These are phyloP conservation scores for Dynastes hyllus DNA, from an alignment of 2,888 invertebrate genomes.

Conservation along the genomic window DNA sequence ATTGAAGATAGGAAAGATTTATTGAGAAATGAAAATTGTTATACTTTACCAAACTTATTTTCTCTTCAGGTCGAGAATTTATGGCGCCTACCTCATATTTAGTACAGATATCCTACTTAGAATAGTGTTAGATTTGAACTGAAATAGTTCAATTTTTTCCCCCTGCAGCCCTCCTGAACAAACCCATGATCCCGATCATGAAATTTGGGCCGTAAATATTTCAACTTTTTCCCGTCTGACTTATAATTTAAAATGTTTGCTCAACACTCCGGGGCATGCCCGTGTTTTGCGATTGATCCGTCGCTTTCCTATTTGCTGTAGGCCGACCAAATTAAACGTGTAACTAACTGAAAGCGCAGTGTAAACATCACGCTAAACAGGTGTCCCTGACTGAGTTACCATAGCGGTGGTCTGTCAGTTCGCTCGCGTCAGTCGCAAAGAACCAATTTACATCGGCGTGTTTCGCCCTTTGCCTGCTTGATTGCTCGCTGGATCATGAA, in stretches of 20 bases:
- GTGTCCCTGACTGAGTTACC: conserved; percentile 19
- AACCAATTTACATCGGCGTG: conserved; percentile 41
- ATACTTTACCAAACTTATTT: no score
- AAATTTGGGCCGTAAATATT: no score
- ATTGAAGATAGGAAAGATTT: no score
- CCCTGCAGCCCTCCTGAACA: no score
- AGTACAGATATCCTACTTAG: no score
- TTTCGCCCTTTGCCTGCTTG: conserved; percentile 40
- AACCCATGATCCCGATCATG: no score
- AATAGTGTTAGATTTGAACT: no score
- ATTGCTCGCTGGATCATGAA: conserved; percentile 38
- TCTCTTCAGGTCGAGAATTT: no score
- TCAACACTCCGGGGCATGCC: neutral
- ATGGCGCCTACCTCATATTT: no score
- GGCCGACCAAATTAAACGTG: conserved; percentile 17
- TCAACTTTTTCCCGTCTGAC: neutral
- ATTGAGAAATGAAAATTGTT: no score
- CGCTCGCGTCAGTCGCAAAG: conserved; percentile 29
- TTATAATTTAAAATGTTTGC: conserved; percentile 3
- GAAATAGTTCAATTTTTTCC: no score
- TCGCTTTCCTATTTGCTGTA: neutral
- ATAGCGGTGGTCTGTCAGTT: neutral
- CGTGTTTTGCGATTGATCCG: neutral
- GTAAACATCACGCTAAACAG: conserved; percentile 32
- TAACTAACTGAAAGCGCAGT: conserved; percentile 23